A percentile compares a stretch with the other conserved stretches of the same genome.
phyloP scores from a whole-genome alignment of 2,888 invertebrate species.

The Nudaria mundana region DNA sequence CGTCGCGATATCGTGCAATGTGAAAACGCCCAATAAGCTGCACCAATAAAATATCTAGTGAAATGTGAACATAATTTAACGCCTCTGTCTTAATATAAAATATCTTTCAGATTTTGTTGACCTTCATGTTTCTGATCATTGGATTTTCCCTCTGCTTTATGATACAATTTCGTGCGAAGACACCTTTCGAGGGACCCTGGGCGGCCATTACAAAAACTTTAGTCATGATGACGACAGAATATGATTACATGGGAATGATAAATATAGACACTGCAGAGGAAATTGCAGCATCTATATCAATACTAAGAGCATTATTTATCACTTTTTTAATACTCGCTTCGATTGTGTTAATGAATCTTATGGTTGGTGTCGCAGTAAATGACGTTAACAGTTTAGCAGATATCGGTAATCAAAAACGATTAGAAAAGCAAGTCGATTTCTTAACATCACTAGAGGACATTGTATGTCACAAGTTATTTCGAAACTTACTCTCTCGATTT shows the following conservation, averaged over 20 bases:
- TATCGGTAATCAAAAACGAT: conserved; percentile 71
- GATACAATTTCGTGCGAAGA: conserved; percentile 70
- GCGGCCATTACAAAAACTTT: conserved; percentile 75
- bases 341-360: conserved; percentile 79
- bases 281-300: conserved; percentile 48
- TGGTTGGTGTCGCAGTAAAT: conserved; percentile 80
- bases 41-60: too few species aligned
- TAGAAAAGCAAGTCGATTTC: conserved; percentile 78
- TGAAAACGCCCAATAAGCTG: too few species aligned
- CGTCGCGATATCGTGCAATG: too few species aligned
- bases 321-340: conserved; percentile 75
- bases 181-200: conserved; percentile 72
- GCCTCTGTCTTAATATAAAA: background rate
- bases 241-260: conserved; percentile 73
- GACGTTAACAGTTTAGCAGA: conserved; percentile 77
- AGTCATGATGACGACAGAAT: conserved; percentile 82
- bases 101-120: conserved; percentile 69
- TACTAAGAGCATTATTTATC: conserved; percentile 71
- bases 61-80: too few species aligned
- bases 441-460: conserved; percentile 42
- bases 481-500: conserved; percentile 17
- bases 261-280: conserved; percentile 44
- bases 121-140: conserved; percentile 70
- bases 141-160: conserved; percentile 79
- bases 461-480: conserved; percentile 18